phyloP scores from a whole-genome alignment of 2,888 invertebrate genomes.

The Caenorhabditis sp. region DNA sequence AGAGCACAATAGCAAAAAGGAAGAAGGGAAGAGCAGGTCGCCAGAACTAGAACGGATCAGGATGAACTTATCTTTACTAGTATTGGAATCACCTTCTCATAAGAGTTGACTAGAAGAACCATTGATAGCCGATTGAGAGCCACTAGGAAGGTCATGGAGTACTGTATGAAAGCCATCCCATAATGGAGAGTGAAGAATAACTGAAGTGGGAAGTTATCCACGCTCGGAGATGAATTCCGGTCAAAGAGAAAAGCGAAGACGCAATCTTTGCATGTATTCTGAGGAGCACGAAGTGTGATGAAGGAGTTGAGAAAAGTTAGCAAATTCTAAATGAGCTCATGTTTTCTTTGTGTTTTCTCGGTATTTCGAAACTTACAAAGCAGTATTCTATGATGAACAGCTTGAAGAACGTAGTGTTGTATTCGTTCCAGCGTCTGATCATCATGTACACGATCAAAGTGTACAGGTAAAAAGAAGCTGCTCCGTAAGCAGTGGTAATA shows the following conservation, averaged over 20 bases:
- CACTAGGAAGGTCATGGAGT: constrained; percentile 52
- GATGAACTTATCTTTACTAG: background rate
- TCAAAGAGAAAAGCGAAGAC: constrained; percentile 53
- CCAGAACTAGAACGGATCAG: constrained; percentile 24
- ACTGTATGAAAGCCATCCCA: constrained; percentile 57
- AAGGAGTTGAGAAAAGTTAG: constrained; percentile 62
- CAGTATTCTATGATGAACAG: constrained; percentile 40
- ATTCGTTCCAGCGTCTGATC: constrained; percentile 39
- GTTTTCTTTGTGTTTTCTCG: background rate
- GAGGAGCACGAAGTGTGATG: constrained; percentile 62
- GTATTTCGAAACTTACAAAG: constrained; percentile 37
- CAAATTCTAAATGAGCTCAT: constrained; percentile 47
- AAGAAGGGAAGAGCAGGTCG: constrained; percentile 25
- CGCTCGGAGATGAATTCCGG: background rate
- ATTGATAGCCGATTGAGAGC: constrained; percentile 56
- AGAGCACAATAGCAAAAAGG: constrained; percentile 5
- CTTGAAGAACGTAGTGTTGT: constrained; percentile 50
- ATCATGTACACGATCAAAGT: constrained; percentile 41
- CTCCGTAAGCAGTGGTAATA: constrained; percentile 38
- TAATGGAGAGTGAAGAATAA: constrained; percentile 59
- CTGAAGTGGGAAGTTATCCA: constrained; percentile 29
- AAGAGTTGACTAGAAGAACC: constrained; percentile 45
- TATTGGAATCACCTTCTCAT: constrained; percentile 34
- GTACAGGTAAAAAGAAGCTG: constrained; percentile 28
- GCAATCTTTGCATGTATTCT: constrained; percentile 63